A percentile compares a stretch with the other conserved stretches of the same genome.
phyloP scores from a whole-genome alignment of 2,888 invertebrate genomes.

The Lamellibrachia columna region DNA sequence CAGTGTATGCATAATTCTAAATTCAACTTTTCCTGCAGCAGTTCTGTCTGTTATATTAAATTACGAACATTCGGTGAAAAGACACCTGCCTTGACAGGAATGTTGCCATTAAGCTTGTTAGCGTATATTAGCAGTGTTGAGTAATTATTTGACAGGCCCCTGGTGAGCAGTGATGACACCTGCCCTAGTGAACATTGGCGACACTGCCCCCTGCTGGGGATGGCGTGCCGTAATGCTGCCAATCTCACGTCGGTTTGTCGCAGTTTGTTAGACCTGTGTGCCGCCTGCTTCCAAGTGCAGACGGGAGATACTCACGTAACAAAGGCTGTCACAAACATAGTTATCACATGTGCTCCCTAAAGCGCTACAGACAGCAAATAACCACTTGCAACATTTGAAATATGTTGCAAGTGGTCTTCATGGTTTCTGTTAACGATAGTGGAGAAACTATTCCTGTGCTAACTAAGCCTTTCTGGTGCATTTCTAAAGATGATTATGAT shows the following conservation, averaged over 20 bases:
- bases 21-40: too few species aligned
- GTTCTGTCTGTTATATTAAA: too few species aligned
- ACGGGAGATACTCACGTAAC: not conserved
- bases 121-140: not conserved
- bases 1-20: too few species aligned
- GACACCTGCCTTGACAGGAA: not conserved
- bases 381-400: not conserved
- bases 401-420: not conserved
- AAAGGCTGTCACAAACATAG: not conserved
- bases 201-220: constrained; percentile 10
- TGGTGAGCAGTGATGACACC: not conserved
- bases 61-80: not conserved
- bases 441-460: too few species aligned
- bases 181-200: not conserved
- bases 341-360: not conserved
- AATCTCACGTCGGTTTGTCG: not conserved
- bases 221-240: not conserved
- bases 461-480: too few species aligned
- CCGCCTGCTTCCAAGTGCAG: not conserved
- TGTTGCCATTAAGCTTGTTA: not conserved
- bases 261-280: not conserved
- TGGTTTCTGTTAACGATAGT: too few species aligned
- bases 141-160: not conserved
- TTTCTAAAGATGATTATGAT: too few species aligned
- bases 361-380: too few species aligned